Conservation (phyloP, 2,888 invertebrate species). For the Agrotis exclamationis region DNA sequence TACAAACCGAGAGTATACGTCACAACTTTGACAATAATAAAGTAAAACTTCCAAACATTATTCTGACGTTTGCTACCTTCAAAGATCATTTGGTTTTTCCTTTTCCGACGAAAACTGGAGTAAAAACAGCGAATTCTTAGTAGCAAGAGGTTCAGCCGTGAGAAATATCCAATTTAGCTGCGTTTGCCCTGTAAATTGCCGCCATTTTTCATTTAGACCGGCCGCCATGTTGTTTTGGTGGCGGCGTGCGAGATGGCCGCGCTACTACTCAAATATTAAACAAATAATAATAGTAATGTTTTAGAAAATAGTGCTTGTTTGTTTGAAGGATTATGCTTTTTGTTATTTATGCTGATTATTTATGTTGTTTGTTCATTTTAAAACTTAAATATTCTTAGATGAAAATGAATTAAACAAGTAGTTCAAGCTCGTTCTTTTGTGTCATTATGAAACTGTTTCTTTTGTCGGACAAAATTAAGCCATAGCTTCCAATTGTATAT, state of each 20-base stretch:
- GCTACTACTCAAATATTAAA: slow-evolving; percentile 64
- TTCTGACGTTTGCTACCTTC: slow-evolving; percentile 45
- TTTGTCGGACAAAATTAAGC: too few relatives aligned
- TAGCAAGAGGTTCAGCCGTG: slow-evolving; percentile 79
- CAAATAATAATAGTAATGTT: slow-evolving; percentile 60
- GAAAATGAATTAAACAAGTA: too few relatives aligned
- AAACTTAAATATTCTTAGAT: background rate
- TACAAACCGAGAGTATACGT: background rate
- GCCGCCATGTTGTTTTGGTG: slow-evolving; percentile 80
- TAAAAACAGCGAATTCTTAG: slow-evolving; percentile 76
- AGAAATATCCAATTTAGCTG: slow-evolving; percentile 89
- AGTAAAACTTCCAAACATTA: slow-evolving; percentile 36
- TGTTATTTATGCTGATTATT: background rate
- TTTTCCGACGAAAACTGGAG: slow-evolving; percentile 59
- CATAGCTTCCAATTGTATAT: too few relatives aligned
- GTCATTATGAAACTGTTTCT: too few relatives aligned
- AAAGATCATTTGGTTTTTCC: slow-evolving; percentile 60
- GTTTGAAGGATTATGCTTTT: slow-evolving; percentile 17
- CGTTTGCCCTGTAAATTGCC: slow-evolving; percentile 88
- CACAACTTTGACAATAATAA: slow-evolving; percentile 40
- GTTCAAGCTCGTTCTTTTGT: too few relatives aligned
- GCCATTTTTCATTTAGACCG: slow-evolving; percentile 86
- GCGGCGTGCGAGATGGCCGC: slow-evolving; percentile 59
- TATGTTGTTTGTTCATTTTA: background rate
- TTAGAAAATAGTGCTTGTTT: slow-evolving; percentile 55